Conservation (phyloP, 37 sponge, comb jelly and placozoan genomes). For the Chondrosia reniformis region DNA sequence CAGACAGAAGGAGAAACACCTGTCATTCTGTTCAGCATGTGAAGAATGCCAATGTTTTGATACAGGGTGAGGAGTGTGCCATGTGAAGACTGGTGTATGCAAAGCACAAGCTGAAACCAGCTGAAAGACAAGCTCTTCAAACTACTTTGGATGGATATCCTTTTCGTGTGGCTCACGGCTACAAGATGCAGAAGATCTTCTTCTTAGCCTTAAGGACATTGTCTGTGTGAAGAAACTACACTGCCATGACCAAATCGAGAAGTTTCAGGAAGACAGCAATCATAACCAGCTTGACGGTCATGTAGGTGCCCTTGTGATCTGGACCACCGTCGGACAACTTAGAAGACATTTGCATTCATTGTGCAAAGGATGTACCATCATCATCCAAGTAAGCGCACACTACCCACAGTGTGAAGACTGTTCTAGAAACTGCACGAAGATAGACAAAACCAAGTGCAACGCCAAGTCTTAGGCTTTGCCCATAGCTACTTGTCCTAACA, state of each 20-base stretch:
- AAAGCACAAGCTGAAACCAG: conserved; percentile 14
- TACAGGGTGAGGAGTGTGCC: conserved; percentile 33
- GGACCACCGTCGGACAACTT: background rate
- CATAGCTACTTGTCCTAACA: background rate
- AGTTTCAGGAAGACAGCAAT: too few relatives aligned
- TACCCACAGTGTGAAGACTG: conserved; percentile 3
- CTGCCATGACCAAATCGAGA: background rate
- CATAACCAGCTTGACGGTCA: too few relatives aligned
- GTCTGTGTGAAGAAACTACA: background rate
- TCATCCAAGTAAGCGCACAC: background rate
- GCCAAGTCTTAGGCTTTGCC: background rate
- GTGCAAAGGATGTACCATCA: background rate
- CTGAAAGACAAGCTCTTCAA: background rate
- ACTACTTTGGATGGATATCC: background rate
- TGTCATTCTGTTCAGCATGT: conserved; percentile 31
- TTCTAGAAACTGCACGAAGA: background rate
- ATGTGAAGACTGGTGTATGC: conserved; percentile 39
- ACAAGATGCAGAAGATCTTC: background rate
- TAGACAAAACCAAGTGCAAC: background rate
- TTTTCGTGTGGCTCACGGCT: background rate
- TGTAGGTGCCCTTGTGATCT: too few relatives aligned
- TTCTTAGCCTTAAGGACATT: background rate
- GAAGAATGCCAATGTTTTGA: conserved; percentile 4
- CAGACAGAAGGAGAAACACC: conserved; percentile 9
- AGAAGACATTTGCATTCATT: background rate